phyloP scores from a whole-genome alignment of 1,140 invertebrate genomes.

The Bombus soroeensis region DNA sequence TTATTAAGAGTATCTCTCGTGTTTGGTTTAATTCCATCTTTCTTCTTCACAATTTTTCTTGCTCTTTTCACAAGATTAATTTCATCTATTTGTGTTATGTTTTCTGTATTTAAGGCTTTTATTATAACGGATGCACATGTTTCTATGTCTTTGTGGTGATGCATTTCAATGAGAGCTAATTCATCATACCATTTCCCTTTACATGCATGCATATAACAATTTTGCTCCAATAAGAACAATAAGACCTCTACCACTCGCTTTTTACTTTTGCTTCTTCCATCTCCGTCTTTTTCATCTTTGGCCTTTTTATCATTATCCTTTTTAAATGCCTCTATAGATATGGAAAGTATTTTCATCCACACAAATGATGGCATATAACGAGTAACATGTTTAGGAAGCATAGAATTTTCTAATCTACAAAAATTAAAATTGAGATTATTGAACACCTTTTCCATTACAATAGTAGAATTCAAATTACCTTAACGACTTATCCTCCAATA shows the following conservation, averaged over 20 bases:
- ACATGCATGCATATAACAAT: slow-evolving; percentile 57
- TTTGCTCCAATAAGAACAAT: slow-evolving; percentile 67
- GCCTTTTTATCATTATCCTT: slow-evolving; percentile 74
- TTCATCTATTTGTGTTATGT: slow-evolving; percentile 66
- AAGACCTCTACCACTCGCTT: slow-evolving; percentile 64
- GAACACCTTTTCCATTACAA: background rate
- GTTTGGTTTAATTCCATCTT: slow-evolving; percentile 54
- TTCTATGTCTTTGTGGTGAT: slow-evolving; percentile 71
- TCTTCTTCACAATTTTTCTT: slow-evolving; percentile 64
- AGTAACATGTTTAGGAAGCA: slow-evolving; percentile 71
- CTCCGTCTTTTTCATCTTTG: background rate
- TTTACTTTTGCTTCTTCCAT: slow-evolving; percentile 32
- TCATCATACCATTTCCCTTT: slow-evolving; percentile 74
- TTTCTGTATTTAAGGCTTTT: slow-evolving; percentile 58
- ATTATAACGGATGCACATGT: slow-evolving; percentile 61
- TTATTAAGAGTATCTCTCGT: slow-evolving; percentile 36
- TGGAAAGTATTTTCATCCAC: slow-evolving; percentile 76
- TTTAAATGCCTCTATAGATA: slow-evolving; percentile 75
- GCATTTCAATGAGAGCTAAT: slow-evolving; percentile 74
- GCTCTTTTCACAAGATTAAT: slow-evolving; percentile 67
- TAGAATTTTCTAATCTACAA: slow-evolving; percentile 49
- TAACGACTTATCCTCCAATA: background rate
- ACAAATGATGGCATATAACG: slow-evolving; percentile 70
- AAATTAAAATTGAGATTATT: background rate
- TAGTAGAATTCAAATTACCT: slow-evolving; percentile 17